Conservation (phyloP, 2,888 invertebrate species). For the Therioaphis trifolii region DNA sequence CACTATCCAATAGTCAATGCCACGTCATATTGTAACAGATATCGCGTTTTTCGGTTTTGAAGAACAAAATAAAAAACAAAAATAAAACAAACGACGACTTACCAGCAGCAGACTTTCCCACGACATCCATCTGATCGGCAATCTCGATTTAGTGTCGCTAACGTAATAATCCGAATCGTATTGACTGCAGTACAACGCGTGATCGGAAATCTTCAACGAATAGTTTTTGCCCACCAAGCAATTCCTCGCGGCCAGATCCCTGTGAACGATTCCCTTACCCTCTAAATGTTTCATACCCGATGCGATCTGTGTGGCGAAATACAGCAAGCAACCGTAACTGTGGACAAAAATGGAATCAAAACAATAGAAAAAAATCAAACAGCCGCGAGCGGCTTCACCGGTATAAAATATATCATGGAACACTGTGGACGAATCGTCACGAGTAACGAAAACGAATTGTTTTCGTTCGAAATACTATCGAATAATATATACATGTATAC, state of each 20-base stretch:
- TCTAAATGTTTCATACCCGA: constrained; percentile 95
- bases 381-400: too few relatives aligned
- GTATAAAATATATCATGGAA: background rate
- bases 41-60: too few relatives aligned
- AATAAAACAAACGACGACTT: constrained; percentile 67
- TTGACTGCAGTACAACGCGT: constrained; percentile 85
- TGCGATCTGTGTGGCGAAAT: constrained; percentile 88
- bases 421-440: too few relatives aligned
- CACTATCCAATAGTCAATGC: too few relatives aligned
- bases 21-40: too few relatives aligned
- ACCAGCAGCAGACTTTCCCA: constrained; percentile 89
- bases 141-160: constrained; percentile 81
- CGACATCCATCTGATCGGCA: constrained; percentile 93
- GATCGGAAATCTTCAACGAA: constrained; percentile 84
- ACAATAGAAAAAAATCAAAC: background rate
- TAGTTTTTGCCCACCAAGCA: constrained; percentile 86
- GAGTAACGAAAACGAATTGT: background rate
- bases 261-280: constrained; percentile 87
- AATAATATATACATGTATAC: too few relatives aligned
- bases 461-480: background rate
- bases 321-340: constrained; percentile 86
- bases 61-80: too few relatives aligned
- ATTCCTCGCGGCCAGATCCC: constrained; percentile 90
- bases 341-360: constrained; percentile 68
- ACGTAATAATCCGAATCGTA: constrained; percentile 86